These are phyloP conservation scores for Lanius collurio DNA, from an alignment of 2,113 vertebrate species.

Conservation along the genomic window DNA sequence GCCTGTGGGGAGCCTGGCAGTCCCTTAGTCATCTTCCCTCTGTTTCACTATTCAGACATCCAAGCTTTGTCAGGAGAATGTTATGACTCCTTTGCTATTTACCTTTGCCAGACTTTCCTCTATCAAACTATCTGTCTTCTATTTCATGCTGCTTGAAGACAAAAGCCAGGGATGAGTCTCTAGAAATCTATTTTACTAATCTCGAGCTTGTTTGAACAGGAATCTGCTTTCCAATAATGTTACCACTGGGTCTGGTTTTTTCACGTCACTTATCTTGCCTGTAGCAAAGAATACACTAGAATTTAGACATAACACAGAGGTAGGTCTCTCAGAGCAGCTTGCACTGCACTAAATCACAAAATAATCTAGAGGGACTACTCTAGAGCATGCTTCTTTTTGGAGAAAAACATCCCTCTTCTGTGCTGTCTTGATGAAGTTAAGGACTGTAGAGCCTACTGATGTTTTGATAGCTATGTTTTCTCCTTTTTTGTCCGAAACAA, in stretches of 20 bases:
- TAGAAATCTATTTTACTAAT: conserved; percentile 38
- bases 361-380: neutral
- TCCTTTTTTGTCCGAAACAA: neutral
- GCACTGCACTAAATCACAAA: neutral
- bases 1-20: neutral
- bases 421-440: neutral
- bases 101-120: conserved; percentile 33
- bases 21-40: neutral
- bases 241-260: conserved; percentile 8
- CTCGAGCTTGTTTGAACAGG: conserved; percentile 50
- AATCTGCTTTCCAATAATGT: conserved; percentile 63
- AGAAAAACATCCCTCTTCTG: neutral
- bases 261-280: neutral
- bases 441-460: neutral
- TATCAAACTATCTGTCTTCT: conserved; percentile 32
- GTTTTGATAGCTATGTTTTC: neutral
- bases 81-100: conserved; percentile 23
- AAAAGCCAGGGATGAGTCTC: conserved; percentile 51
- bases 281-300: conserved; percentile 17
- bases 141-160: neutral
- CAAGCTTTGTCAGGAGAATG: neutral
- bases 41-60: neutral
- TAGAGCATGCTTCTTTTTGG: neutral
- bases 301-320: neutral
- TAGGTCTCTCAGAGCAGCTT: neutral